Conservation (phyloP, 1,140 invertebrate species). For the Drosophila pruinosa region DNA sequence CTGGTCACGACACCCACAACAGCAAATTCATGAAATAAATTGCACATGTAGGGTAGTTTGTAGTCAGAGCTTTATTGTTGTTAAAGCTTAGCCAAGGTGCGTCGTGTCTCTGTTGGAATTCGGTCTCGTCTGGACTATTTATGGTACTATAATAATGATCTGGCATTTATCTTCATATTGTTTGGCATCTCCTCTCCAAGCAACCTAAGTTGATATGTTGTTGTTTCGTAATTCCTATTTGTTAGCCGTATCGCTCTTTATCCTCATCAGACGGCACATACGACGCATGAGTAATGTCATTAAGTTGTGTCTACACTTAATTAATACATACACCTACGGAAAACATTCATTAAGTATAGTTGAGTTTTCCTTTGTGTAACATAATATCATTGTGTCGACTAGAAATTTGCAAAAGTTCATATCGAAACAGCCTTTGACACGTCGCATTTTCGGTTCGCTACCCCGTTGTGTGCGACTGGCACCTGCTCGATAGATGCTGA, state of each 20-base stretch:
- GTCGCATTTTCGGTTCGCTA: not conserved
- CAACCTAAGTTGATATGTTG: not conserved
- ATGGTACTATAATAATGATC: constrained; percentile 77
- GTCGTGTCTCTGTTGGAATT: constrained; percentile 42
- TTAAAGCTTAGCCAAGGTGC: constrained; percentile 50
- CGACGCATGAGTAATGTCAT: constrained; percentile 61
- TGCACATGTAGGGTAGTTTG: not conserved
- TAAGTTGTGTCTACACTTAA: constrained; percentile 75
- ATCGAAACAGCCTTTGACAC: constrained; percentile 3
- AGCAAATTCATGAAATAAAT: too few species aligned
- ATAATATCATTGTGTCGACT: constrained; percentile 54
- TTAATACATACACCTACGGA: constrained; percentile 43
- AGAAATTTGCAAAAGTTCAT: constrained; percentile 15
- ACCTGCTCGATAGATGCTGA: constrained; percentile 11
- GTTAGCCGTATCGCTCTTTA: constrained; percentile 24
- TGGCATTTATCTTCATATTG: constrained; percentile 70
- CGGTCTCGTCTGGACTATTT: constrained; percentile 63
- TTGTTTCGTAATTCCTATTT: constrained; percentile 1
- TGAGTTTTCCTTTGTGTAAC: constrained; percentile 43
- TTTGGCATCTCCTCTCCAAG: not conserved
- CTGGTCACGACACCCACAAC: too few species aligned
- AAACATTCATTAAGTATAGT: not conserved
- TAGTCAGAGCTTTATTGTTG: constrained; percentile 11
- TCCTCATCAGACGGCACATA: constrained; percentile 31
- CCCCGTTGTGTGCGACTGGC: not conserved